These are phyloP conservation scores for Liodrosophila aerea DNA, from an alignment of 2,888 invertebrate species.

Conservation along the genomic window DNA sequence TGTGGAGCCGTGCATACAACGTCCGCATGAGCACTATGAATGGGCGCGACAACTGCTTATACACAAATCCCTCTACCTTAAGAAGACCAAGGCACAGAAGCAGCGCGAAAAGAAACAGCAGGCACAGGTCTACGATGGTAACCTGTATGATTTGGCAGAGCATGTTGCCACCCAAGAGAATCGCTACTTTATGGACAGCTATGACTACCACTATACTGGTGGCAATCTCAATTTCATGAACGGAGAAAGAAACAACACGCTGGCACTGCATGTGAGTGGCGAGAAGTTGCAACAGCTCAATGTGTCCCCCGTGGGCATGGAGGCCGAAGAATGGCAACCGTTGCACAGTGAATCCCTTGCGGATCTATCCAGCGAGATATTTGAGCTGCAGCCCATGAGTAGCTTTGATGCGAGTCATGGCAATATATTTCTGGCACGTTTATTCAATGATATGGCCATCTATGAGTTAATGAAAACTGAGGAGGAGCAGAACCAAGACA, in stretches of 20 bases:
- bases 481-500: constrained; percentile 19
- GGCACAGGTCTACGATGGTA: constrained; percentile 16
- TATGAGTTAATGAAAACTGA: constrained; percentile 50
- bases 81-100: constrained; percentile 10
- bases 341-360: constrained; percentile 16
- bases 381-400: constrained; percentile 65
- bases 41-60: constrained; percentile 28
- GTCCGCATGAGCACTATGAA: constrained; percentile 22
- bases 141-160: constrained; percentile 53
- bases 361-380: constrained; percentile 65
- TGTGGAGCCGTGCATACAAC: constrained; percentile 42
- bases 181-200: constrained; percentile 73
- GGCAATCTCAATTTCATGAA: constrained; percentile 72
- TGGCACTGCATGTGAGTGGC: constrained; percentile 71
- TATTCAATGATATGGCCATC: constrained; percentile 65
- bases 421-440: constrained; percentile 61
- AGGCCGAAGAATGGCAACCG: constrained; percentile 46
- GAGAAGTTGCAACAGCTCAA: constrained; percentile 44
- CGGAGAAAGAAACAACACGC: constrained; percentile 22
- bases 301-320: constrained; percentile 38
- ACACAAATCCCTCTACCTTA: constrained; percentile 15
- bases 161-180: constrained; percentile 55
- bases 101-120: constrained; percentile 38
- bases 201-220: constrained; percentile 81
- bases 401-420: constrained; percentile 36